Percentiles rank a stretch among this genome's conserved stretches.
Evolutionary conservation across 2,888 invertebrate genomes (phyloP).

Genomic region (Nomada ferruginata): DNA sequence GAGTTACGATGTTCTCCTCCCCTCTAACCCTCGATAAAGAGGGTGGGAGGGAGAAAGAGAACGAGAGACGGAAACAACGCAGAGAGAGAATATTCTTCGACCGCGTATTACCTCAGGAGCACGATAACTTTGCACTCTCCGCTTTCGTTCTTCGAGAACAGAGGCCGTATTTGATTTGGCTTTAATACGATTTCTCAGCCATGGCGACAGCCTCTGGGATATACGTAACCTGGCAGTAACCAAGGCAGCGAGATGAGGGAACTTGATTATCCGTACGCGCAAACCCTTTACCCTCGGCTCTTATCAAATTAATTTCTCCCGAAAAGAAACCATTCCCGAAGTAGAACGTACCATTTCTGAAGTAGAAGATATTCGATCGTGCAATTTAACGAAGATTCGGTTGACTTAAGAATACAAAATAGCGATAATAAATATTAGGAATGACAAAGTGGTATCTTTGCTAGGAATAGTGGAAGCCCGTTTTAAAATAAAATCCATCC

Average conservation of each 20-base stretch:
- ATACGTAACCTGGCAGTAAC: conserved; percentile 63
- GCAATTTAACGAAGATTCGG: too few relatives aligned
- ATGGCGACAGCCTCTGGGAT: conserved; percentile 41
- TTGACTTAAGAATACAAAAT: too few relatives aligned
- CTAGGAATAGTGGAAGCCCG: too few relatives aligned
- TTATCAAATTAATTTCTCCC: conserved; percentile 22
- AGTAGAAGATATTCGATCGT: too few relatives aligned
- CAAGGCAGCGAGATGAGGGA: conserved; percentile 18
- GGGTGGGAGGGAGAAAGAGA: background rate
- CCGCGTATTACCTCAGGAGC: conserved; percentile 30
- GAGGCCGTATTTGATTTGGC: conserved; percentile 67
- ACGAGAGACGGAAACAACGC: conserved; percentile 2
- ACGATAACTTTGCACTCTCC: conserved; percentile 44
- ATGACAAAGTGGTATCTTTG: too few relatives aligned
- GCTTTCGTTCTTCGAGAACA: conserved; percentile 34
- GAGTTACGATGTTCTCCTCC: conserved; percentile 47
- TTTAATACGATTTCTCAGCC: conserved; percentile 65
- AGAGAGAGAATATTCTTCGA: background rate
- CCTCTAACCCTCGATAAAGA: background rate
- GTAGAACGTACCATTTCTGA: too few relatives aligned
- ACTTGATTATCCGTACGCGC: conserved; percentile 41
- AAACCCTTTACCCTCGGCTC: background rate
- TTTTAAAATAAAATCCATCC: too few relatives aligned
- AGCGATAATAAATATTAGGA: too few relatives aligned
- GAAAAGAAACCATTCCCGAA: too few relatives aligned